These are phyloP conservation scores for Platysteira castanea DNA, from an alignment of 2,113 vertebrate species.

Conservation along the genomic window DNA sequence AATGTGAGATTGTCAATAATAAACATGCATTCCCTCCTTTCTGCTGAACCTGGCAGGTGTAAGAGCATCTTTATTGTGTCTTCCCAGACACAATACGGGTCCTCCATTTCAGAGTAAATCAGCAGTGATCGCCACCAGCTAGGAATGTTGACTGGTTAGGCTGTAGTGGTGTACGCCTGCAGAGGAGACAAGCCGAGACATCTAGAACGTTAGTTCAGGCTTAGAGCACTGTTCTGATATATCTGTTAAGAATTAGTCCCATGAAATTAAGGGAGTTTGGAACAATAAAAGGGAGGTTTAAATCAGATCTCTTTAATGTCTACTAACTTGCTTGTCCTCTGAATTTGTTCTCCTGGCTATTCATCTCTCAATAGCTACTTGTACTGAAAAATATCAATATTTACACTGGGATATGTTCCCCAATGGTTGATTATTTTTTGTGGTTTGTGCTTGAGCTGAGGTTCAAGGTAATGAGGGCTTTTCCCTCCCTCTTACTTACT, in stretches of 20 bases:
- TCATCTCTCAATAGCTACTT: constrained; percentile 66
- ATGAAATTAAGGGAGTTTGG: neutral
- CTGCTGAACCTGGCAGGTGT: no score
- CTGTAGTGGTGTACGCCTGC: neutral
- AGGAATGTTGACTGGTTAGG: neutral
- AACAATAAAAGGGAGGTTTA: neutral
- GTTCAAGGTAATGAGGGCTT: neutral
- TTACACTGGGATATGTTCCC: neutral
- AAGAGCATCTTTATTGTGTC: no score
- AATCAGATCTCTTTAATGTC: neutral
- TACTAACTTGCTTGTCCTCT: constrained; percentile 49
- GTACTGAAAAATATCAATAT: constrained; percentile 47
- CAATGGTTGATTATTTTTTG: constrained; percentile 39
- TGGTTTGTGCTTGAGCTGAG: constrained; percentile 25
- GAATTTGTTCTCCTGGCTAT: constrained; percentile 34
- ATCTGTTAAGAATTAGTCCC: neutral
- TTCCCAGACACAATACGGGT: no score
- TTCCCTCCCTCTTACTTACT: neutral
- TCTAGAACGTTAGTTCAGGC: neutral
- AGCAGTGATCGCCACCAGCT: neutral
- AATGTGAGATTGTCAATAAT: no score
- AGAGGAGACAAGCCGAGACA: neutral
- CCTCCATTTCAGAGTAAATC: neutral
- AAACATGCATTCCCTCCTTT: no score
- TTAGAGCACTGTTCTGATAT: neutral